phyloP scores from a whole-genome alignment of 2,113 vertebrate genomes.

The Morone saxatilis region DNA sequence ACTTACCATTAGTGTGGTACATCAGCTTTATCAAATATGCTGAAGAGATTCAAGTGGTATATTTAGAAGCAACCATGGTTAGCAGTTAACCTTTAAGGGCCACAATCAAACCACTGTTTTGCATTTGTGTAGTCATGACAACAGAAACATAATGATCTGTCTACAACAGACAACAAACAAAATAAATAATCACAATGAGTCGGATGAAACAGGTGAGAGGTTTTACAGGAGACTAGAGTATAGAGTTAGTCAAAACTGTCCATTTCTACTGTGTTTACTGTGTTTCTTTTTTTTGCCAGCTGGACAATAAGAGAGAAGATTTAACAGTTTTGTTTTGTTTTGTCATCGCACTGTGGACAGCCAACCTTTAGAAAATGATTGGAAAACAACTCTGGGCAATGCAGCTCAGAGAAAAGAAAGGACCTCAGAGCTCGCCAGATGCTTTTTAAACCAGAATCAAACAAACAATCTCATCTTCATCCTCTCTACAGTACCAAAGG shows the following conservation, averaged over 20 bases:
- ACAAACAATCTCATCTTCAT: not conserved
- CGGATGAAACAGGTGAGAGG: not conserved
- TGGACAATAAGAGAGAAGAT: not conserved
- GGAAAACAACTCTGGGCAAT: not conserved
- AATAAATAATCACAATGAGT: not conserved
- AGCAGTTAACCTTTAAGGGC: not conserved
- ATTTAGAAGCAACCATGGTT: not conserved
- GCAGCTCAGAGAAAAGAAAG: not conserved
- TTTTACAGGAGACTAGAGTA: not conserved
- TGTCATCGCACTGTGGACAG: not conserved
- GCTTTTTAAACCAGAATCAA: constrained; percentile 7
- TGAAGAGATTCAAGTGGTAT: not conserved
- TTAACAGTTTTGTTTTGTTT: not conserved
- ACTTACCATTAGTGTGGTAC: too few species aligned
- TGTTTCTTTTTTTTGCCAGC: not conserved
- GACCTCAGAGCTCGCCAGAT: not conserved
- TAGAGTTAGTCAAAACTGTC: not conserved
- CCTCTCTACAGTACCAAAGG: not conserved
- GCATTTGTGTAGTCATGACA: not conserved
- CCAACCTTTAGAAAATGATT: not conserved
- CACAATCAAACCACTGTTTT: not conserved
- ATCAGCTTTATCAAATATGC: not conserved
- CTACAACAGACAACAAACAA: too few species aligned
- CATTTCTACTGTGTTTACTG: not conserved
- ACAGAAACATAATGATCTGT: not conserved